These are phyloP conservation scores for Papilio gigon DNA, from an alignment of 2,888 invertebrate genomes.

Conservation along the genomic window DNA sequence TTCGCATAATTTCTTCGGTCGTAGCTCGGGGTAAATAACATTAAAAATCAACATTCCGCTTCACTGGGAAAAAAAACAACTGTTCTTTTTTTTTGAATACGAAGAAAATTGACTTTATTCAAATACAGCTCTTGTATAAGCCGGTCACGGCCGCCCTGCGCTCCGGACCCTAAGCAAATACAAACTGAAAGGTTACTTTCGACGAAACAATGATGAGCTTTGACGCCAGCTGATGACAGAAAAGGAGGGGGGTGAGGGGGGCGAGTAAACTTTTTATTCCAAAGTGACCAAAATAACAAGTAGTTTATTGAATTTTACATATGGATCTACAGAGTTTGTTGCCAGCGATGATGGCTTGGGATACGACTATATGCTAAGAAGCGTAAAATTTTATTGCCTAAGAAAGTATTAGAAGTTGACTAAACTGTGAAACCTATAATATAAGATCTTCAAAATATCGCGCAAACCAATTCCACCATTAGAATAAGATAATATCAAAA, in stretches of 20 bases:
- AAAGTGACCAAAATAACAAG: no score
- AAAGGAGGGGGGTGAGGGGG: no score
- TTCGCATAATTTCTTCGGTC: conserved; percentile 70
- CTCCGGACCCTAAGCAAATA: conserved; percentile 25
- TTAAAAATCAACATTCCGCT: conserved; percentile 66
- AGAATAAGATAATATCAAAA: background rate
- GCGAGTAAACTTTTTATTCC: no score
- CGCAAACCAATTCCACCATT: background rate
- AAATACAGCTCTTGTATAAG: conserved; percentile 32
- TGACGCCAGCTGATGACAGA: no score
- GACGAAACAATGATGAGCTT: background rate
- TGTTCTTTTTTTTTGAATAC: conserved; percentile 22
- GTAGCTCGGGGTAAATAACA: conserved; percentile 69
- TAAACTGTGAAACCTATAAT: no score
- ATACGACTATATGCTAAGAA: no score
- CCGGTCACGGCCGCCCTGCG: conserved; percentile 22
- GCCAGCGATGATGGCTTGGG: no score
- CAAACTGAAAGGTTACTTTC: background rate
- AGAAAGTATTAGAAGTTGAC: no score
- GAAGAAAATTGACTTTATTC: conserved; percentile 36
- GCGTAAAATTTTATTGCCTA: background rate
- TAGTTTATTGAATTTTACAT: no score
- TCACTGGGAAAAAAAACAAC: conserved; percentile 49
- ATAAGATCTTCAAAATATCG: no score
- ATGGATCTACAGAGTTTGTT: no score